phyloP scores from a whole-genome alignment of 2,797 vertebrate species.

The Natrix natrix region DNA sequence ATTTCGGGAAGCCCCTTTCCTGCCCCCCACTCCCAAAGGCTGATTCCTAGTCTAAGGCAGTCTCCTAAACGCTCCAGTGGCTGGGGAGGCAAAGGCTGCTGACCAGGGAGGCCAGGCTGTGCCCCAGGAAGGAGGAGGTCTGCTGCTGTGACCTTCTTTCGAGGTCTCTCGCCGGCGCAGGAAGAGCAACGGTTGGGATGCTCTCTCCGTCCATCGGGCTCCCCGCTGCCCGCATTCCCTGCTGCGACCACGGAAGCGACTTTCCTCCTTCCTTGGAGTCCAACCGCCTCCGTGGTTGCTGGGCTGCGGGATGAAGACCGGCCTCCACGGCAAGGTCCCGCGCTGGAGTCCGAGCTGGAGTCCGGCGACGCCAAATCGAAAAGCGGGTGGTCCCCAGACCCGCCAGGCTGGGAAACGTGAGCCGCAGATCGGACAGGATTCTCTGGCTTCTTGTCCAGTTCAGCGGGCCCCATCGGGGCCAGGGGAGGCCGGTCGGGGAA shows the following conservation, averaged over 20 bases:
- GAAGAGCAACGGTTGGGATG: not conserved
- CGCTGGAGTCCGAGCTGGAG: not conserved
- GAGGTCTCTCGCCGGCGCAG: not conserved
- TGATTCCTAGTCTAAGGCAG: not conserved
- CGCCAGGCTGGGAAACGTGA: not conserved
- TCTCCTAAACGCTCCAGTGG: not conserved
- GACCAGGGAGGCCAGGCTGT: too few relatives aligned
- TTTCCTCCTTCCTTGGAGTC: not conserved
- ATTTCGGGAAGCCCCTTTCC: not conserved
- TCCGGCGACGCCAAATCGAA: not conserved
- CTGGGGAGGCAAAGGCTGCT: not conserved
- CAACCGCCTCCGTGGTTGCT: not conserved
- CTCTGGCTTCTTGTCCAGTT: not conserved
- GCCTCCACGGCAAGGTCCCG: not conserved
- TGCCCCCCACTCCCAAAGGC: not conserved
- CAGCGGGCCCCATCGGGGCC: not conserved
- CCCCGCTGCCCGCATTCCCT: not conserved
- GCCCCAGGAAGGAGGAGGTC: not conserved
- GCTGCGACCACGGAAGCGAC: not conserved
- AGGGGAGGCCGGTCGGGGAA: not conserved
- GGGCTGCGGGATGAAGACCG: not conserved
- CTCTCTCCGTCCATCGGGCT: not conserved
- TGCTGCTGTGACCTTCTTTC: not conserved
- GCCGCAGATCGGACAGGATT: not conserved
- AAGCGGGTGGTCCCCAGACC: not conserved